A percentile compares a stretch with the other conserved stretches of the same genome.
Conservation (phyloP, 2,797 vertebrate species). For the Chromis chromis region DNA sequence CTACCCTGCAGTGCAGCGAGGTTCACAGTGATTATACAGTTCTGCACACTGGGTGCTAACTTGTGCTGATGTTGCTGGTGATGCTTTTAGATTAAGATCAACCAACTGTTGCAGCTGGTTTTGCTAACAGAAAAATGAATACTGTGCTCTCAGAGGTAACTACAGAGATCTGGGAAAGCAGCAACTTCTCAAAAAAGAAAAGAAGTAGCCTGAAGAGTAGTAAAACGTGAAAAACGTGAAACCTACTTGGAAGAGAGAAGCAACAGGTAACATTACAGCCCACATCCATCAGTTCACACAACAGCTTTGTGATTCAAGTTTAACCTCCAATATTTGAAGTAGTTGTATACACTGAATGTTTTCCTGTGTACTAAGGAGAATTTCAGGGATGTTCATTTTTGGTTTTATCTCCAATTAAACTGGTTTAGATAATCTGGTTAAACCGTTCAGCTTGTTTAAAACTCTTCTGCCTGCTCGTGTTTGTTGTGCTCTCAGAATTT, state of each 20-base stretch:
- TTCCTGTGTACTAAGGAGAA: too few relatives aligned
- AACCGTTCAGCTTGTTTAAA: background rate
- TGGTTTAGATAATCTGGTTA: background rate
- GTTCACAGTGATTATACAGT: slow-evolving; percentile 52
- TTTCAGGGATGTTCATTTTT: too few relatives aligned
- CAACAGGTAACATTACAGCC: too few relatives aligned
- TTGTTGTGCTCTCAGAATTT: background rate
- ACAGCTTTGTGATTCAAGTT: too few relatives aligned
- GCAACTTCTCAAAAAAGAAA: too few relatives aligned
- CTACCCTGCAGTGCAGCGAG: slow-evolving; percentile 43
- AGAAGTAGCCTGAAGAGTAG: too few relatives aligned
- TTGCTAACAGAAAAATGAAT: background rate
- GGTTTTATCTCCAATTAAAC: background rate
- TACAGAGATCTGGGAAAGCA: background rate
- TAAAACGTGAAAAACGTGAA: too few relatives aligned
- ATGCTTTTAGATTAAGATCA: slow-evolving; percentile 6
- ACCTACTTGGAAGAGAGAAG: too few relatives aligned
- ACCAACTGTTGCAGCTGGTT: background rate
- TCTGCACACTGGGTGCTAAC: slow-evolving; percentile 15
- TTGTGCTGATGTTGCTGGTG: slow-evolving; percentile 37
- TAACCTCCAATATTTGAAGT: too few relatives aligned
- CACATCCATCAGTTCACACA: too few relatives aligned
- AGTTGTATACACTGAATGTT: too few relatives aligned
- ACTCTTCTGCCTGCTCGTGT: background rate
- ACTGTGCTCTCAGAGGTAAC: background rate